These are phyloP conservation scores for Xylocopa sonorina DNA, from an alignment of 1,140 invertebrate genomes.

Conservation along the genomic window DNA sequence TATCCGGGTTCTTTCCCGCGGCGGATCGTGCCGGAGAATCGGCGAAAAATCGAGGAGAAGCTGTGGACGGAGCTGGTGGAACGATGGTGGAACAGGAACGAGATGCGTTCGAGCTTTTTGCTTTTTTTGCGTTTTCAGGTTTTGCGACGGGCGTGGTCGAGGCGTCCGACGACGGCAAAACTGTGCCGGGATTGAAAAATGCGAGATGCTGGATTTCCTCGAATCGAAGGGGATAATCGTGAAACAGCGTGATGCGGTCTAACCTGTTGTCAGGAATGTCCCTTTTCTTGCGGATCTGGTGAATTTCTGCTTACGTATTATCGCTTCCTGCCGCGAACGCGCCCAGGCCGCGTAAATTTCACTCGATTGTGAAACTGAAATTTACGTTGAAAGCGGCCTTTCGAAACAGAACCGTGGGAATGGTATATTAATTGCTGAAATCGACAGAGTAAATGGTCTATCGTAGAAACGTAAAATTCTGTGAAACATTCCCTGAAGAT, in stretches of 20 bases:
- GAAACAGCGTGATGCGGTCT: conserved; percentile 14
- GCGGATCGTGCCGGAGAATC: conserved; percentile 10
- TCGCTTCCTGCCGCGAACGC: conserved; percentile 13
- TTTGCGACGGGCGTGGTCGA: conserved; percentile 39
- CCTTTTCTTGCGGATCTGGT: conserved; percentile 9
- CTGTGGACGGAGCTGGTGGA: conserved; percentile 39
- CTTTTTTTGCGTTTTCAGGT: not conserved
- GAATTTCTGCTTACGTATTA: not conserved
- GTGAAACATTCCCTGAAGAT: not conserved
- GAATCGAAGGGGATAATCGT: conserved; percentile 30
- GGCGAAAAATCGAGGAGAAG: no score
- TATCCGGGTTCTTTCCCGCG: conserved; percentile 4
- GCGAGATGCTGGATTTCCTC: not conserved
- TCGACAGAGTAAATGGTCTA: not conserved
- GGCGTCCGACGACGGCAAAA: conserved; percentile 36
- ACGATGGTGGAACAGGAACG: conserved; percentile 12
- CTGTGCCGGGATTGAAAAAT: conserved; percentile 39
- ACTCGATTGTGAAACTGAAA: not conserved
- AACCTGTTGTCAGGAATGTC: conserved; percentile 22
- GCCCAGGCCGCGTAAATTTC: not conserved
- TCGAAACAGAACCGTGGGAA: not conserved
- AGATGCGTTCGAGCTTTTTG: not conserved
- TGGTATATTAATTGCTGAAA: not conserved
- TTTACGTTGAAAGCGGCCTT: not conserved
- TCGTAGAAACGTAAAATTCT: not conserved